Base-by-base conservation (phyloP, 2,888 invertebrate genomes). In the Galerucella nymphaeae region DNA sequence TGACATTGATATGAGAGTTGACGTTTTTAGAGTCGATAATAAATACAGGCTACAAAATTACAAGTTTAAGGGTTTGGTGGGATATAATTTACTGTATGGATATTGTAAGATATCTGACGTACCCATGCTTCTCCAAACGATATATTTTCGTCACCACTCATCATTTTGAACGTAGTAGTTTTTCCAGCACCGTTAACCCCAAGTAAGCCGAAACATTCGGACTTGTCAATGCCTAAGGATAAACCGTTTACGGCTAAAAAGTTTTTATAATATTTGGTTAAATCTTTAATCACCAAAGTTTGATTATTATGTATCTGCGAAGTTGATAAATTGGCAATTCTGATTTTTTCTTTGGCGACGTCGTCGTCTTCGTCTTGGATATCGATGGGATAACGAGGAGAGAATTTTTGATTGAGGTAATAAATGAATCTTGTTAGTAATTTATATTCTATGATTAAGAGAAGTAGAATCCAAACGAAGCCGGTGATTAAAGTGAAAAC, bases 141-240 rank as follows among this genome's bases (percentile, higher is more conserved):
- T 11, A 94, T 90, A 3, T 86, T 85, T 81, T 92, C 93, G 82
- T 95, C 96, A 0, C 96, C 96, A 64, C 96, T 96, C 80, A 96
- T 87, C 93, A 96, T 95, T 87, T 94, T 94, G 84, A 97, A 97
- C 0, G 96, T 96, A 0, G 93, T 92, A 0, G 95, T 95, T 86
- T 96, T 96, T 0, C 96, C 96, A 2, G 96, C 95, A 11, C 96
- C 96, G 84, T 96, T 96, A 0, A 95, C 92, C 0, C 96, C 95
- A 66, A 96, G 87, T 53, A 96, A 85, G 1, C 95, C 95, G 81
- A 96, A 96, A 82, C 94, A 94, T 86, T 95, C 95, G 6, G 90
- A 90, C 72, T 91, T 88, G 65, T 90, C 90, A 0, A 94, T 91
- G 63, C 91, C 93, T 82, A 90, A 83, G 82, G 84, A 84, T 14